Evolutionary conservation across 2,888 invertebrate species (phyloP).

Genomic region (Aporophyla nigra): DNA sequence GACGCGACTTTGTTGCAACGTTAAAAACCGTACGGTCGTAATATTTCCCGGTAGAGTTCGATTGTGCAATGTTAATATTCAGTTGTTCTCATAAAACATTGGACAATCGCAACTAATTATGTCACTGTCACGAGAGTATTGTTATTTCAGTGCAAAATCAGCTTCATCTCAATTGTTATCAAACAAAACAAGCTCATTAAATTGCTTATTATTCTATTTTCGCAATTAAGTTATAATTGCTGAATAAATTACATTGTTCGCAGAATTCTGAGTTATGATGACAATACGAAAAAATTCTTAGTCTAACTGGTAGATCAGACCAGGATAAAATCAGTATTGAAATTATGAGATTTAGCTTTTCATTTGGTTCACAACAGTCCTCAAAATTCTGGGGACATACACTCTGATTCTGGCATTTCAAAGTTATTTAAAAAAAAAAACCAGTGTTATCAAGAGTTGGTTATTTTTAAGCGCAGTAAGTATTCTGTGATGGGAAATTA

Average conservation of each 20-base stretch:
- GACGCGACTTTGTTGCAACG: constrained; percentile 31
- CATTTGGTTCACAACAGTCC: not conserved
- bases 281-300: constrained; percentile 32
- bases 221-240: constrained; percentile 44
- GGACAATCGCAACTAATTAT: constrained; percentile 69
- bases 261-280: constrained; percentile 20
- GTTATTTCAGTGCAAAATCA: constrained; percentile 70
- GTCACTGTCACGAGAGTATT: constrained; percentile 73
- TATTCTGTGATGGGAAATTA: not conserved
- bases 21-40: constrained; percentile 23
- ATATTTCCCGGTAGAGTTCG: constrained; percentile 52
- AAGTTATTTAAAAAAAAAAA: too few species aligned
- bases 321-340: not conserved
- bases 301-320: not conserved
- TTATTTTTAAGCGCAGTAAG: not conserved
- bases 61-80: constrained; percentile 55
- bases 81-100: constrained; percentile 68
- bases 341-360: not conserved
- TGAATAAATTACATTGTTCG: constrained; percentile 41
- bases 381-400: constrained; percentile 4
- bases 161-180: constrained; percentile 67
- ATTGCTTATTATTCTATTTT: constrained; percentile 61
- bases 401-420: too few species aligned
- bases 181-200: constrained; percentile 67
- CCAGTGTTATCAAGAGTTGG: not conserved